Evolutionary conservation across 2,797 vertebrate genomes (phyloP).

Genomic region (Trachops cirrhosus): DNA sequence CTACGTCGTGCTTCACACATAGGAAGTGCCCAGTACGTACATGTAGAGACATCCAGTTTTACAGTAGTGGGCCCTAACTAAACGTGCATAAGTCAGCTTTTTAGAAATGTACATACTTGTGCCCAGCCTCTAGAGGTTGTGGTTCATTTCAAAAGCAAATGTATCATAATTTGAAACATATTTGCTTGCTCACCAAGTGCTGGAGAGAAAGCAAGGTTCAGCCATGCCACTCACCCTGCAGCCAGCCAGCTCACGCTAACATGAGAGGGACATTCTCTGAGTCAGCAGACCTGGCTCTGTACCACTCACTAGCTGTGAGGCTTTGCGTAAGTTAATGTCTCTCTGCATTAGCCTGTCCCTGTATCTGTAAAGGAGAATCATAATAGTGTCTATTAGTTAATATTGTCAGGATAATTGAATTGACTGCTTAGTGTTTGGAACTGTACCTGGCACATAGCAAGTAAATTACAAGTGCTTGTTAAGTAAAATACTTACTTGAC

Average conservation of each 20-base stretch:
- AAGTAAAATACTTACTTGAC: neutral
- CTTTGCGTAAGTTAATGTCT: neutral
- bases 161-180: neutral
- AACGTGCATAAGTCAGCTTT: neutral
- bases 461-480: neutral
- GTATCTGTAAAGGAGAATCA: neutral
- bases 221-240: neutral
- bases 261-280: neutral
- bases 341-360: neutral
- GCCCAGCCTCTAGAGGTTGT: neutral
- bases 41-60: neutral
- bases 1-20: fast-evolving
- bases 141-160: neutral
- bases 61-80: neutral
- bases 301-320: neutral
- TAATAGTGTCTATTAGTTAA: neutral
- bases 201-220: neutral
- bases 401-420: neutral
- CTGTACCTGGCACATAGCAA: neutral
- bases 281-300: neutral
- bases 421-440: neutral
- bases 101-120: fast-evolving
- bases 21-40: neutral
- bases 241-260: neutral
- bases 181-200: neutral